Evolutionary conservation across 2,113 vertebrate species (phyloP).

Genomic region (Onychostoma macrolepis): DNA sequence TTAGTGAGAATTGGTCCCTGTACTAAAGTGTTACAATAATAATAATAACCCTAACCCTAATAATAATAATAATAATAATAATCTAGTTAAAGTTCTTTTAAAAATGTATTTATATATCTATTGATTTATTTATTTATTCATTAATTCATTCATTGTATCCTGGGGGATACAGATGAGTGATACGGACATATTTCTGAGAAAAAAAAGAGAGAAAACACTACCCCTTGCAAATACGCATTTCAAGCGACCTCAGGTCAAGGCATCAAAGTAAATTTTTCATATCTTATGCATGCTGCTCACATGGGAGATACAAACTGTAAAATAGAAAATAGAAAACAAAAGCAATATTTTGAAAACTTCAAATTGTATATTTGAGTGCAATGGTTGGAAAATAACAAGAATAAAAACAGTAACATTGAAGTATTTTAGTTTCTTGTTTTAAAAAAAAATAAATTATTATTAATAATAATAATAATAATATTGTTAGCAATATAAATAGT

Average conservation of each 20-base stretch:
- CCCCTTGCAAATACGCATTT: not conserved
- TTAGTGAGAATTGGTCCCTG: no score
- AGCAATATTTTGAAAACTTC: not conserved
- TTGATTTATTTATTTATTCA: not conserved
- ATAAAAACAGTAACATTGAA: not conserved
- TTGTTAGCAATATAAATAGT: not conserved
- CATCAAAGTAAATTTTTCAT: not conserved
- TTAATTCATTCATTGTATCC: not conserved
- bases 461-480: not conserved
- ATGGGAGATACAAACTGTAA: not conserved
- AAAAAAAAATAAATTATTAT: not conserved
- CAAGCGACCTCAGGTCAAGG: not conserved
- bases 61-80: no score
- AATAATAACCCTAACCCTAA: no score
- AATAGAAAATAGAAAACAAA: not conserved
- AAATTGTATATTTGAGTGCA: not conserved
- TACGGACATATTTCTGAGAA: not conserved
- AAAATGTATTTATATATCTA: not conserved
- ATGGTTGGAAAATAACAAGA: not conserved
- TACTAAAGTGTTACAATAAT: no score
- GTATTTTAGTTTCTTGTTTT: not conserved
- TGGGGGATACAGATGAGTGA: not conserved
- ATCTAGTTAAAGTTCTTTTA: not conserved
- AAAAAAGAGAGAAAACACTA: not conserved
- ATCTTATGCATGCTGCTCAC: not conserved